Conservation (phyloP, 2,113 vertebrate genomes). For the Athene cunicularia region DNA sequence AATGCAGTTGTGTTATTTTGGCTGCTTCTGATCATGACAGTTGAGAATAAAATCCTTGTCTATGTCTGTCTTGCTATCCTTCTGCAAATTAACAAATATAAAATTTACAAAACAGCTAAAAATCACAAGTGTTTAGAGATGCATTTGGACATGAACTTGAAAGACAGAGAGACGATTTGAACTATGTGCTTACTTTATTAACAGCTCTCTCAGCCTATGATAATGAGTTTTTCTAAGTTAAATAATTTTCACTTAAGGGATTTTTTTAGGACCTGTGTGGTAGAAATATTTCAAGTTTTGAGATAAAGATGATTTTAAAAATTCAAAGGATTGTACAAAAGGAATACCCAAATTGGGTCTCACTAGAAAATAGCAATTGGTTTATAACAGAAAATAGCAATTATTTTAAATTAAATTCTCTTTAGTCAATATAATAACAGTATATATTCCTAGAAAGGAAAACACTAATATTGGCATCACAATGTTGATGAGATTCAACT, state of each 20-base stretch:
- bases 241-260: not conserved
- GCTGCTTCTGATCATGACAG: not conserved
- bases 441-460: not conserved
- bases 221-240: not conserved
- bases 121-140: not conserved
- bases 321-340: not conserved
- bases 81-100: not conserved
- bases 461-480: not conserved
- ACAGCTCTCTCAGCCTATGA: not conserved
- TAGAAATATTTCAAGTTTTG: not conserved
- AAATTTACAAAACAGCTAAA: not conserved
- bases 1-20: constrained; percentile 19
- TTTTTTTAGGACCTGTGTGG: not conserved
- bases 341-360: not conserved
- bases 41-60: not conserved
- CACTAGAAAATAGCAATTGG: not conserved
- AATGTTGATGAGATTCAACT: not conserved
- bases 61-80: not conserved
- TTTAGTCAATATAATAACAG: not conserved
- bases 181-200: not conserved
- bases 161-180: not conserved
- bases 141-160: constrained; percentile 5
- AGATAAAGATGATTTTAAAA: not conserved
- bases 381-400: not conserved
- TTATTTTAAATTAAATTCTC: not conserved